phyloP scores from a whole-genome alignment of 2,888 invertebrate species.

The Acanthosoma haemorrhoidale region DNA sequence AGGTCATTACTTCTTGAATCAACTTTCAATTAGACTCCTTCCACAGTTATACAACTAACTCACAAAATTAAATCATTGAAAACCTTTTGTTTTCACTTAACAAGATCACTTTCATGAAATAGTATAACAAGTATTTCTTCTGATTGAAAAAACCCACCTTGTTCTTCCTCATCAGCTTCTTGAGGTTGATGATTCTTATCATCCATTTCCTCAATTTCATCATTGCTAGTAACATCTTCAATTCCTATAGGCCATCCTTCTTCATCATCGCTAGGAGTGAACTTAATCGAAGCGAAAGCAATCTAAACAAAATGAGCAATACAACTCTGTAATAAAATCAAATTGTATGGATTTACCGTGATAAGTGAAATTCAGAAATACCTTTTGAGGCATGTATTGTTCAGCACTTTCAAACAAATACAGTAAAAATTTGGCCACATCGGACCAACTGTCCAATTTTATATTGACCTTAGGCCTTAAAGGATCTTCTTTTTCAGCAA shows the following conservation, averaged over 20 bases:
- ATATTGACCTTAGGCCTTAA: slow-evolving; percentile 19
- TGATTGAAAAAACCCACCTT: slow-evolving; percentile 44
- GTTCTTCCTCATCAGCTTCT: slow-evolving; percentile 46
- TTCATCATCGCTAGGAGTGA: slow-evolving; percentile 44
- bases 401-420: slow-evolving; percentile 30
- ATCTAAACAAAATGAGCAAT: slow-evolving; percentile 38
- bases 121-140: too few species aligned
- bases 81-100: too few species aligned
- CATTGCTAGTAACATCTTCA: slow-evolving; percentile 48
- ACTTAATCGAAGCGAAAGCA: slow-evolving; percentile 47
- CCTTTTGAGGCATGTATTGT: slow-evolving; percentile 29
- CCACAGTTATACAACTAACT: too few species aligned
- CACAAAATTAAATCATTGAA: too few species aligned
- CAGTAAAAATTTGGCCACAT: slow-evolving; percentile 31
- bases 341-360: not conserved
- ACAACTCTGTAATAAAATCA: not conserved
- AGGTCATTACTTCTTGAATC: too few species aligned
- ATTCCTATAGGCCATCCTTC: slow-evolving; percentile 30
- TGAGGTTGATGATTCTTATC: slow-evolving; percentile 25
- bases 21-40: too few species aligned
- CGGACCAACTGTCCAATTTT: slow-evolving; percentile 30
- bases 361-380: not conserved
- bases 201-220: slow-evolving; percentile 49
- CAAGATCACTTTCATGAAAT: too few species aligned
- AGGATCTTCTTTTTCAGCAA: not conserved